Evolutionary conservation across 2,113 vertebrate genomes (phyloP).

Genomic region (Eolophus roseicapilla): DNA sequence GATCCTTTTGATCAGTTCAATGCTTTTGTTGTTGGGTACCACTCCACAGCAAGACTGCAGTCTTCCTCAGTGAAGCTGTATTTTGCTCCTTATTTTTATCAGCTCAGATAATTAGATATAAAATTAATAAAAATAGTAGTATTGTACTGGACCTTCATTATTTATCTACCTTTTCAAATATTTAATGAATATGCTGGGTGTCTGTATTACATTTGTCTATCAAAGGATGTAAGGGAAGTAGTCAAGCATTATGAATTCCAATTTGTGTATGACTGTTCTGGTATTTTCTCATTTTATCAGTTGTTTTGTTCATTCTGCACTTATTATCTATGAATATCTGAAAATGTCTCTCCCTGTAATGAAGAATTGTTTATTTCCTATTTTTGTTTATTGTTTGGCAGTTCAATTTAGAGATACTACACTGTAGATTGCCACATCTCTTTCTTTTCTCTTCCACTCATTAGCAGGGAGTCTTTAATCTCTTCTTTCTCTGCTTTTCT

Average conservation of each 20-base stretch:
- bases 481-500: slow-evolving; percentile 51
- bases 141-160: background rate
- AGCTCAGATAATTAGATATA: background rate
- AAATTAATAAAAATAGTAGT: background rate
- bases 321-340: background rate
- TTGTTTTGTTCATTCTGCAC: background rate
- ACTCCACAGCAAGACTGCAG: background rate
- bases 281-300: background rate
- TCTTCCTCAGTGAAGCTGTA: background rate
- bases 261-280: background rate
- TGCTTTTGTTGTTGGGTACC: background rate
- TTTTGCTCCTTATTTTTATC: background rate
- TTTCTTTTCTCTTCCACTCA: slow-evolving; percentile 48
- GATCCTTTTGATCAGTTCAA: background rate
- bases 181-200: background rate
- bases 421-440: slow-evolving; percentile 24
- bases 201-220: background rate
- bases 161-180: background rate
- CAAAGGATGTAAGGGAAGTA: background rate
- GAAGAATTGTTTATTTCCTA: slow-evolving; percentile 38
- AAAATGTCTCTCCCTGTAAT: background rate
- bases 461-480: slow-evolving; percentile 60
- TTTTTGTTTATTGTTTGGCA: slow-evolving; percentile 33
- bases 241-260: background rate
- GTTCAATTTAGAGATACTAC: slow-evolving; percentile 39